phyloP scores from a whole-genome alignment of 2,888 invertebrate species.

The Orchesellides sinensis region DNA sequence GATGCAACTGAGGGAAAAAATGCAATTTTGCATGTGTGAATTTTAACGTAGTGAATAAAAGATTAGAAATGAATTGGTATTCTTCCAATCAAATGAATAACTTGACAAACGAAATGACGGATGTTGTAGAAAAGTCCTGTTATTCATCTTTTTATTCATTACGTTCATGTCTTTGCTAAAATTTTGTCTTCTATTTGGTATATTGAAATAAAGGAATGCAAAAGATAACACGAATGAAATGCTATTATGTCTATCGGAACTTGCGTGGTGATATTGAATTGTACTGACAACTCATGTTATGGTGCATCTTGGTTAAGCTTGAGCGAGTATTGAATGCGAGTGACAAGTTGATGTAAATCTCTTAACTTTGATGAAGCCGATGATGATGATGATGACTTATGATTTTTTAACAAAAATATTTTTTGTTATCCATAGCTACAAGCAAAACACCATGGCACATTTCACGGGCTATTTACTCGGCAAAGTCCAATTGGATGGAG shows the following conservation, averaged over 20 bases:
- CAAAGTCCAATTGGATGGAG: constrained; percentile 75
- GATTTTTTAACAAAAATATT: constrained; percentile 30
- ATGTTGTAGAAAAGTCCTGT: too few species aligned
- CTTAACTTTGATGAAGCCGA: neutral
- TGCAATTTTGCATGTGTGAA: neutral
- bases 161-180: too few species aligned
- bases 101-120: neutral
- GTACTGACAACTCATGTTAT: neutral
- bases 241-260: too few species aligned
- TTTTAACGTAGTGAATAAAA: neutral
- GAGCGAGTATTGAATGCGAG: neutral
- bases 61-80: neutral
- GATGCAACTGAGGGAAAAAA: too few species aligned
- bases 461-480: constrained; percentile 74
- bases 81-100: neutral
- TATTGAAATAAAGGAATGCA: too few species aligned
- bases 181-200: too few species aligned
- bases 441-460: constrained; percentile 70
- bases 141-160: too few species aligned
- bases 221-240: too few species aligned
- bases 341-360: too few species aligned
- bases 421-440: constrained; percentile 39
- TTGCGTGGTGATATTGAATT: neutral
- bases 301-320: neutral
- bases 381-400: constrained; percentile 54